Percentiles rank a stretch among this genome's conserved stretches.
Conservation (phyloP, 2,113 vertebrate genomes). For the Melanerpes aurifrons region DNA sequence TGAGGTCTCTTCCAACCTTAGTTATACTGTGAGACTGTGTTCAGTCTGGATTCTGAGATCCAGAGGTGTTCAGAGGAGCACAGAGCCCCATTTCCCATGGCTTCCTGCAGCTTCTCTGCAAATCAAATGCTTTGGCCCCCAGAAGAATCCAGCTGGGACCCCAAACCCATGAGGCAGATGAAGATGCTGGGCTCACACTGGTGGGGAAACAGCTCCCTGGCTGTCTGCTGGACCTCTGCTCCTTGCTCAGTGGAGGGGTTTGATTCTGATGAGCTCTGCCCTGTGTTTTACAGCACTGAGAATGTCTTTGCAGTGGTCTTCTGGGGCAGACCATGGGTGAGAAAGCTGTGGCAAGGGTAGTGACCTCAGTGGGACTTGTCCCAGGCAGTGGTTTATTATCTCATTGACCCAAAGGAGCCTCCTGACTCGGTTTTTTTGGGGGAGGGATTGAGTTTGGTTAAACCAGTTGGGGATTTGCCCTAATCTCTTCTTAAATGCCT, state of each 20-base stretch:
- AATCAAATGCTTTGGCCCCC: not conserved
- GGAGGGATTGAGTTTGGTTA: not conserved
- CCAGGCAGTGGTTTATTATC: constrained; percentile 38
- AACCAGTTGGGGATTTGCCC: not conserved
- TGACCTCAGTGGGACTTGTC: constrained; percentile 28
- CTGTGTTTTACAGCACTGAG: not conserved
- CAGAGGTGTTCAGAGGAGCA: not conserved
- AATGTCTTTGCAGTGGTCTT: not conserved
- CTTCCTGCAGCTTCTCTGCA: not conserved
- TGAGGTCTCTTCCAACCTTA: too few species aligned
- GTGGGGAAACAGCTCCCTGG: not conserved
- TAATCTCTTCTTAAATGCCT: not conserved
- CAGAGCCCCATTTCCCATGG: too few species aligned
- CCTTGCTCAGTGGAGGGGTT: not conserved
- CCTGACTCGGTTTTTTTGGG: not conserved
- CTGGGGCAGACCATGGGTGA: not conserved
- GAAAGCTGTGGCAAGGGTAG: not conserved
- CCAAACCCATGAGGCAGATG: not conserved
- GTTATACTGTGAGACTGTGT: too few species aligned
- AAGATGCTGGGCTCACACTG: not conserved
- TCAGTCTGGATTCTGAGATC: too few species aligned
- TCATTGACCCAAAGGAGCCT: constrained; percentile 38
- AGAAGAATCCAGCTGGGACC: not conserved
- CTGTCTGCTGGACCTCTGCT: not conserved
- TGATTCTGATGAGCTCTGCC: not conserved